Evolutionary conservation across 1,140 invertebrate species (phyloP).

Genomic region (Gryllus bimaculatus): DNA sequence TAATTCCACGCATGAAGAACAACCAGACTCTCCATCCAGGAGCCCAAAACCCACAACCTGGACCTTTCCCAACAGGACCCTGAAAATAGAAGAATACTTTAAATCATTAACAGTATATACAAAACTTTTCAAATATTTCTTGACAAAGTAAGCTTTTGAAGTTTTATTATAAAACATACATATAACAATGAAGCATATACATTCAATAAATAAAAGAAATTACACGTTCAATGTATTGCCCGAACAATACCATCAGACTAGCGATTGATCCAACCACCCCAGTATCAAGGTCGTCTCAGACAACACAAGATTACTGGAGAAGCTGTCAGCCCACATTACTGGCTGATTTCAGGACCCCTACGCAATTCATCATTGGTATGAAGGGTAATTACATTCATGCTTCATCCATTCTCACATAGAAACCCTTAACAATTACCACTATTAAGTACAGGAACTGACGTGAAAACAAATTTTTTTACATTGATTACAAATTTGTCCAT

Average conservation of each 20-base stretch:
- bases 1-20: constrained; percentile 99
- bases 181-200: constrained; percentile 14
- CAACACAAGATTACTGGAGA: constrained; percentile 29
- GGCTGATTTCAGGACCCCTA: constrained; percentile 60
- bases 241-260: too few relatives aligned
- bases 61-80: constrained; percentile 97
- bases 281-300: constrained; percentile 24
- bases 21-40: constrained; percentile 99
- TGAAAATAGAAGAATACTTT: constrained; percentile 33
- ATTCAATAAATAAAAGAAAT: background rate
- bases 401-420: too few relatives aligned
- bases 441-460: too few relatives aligned
- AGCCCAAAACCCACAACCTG: constrained; percentile 98
- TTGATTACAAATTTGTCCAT: too few relatives aligned
- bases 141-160: too few relatives aligned
- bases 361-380: constrained; percentile 47
- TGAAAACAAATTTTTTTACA: too few relatives aligned
- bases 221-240: background rate
- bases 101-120: too few relatives aligned
- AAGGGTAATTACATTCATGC: background rate
- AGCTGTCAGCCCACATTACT: constrained; percentile 44
- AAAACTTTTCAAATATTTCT: too few relatives aligned
- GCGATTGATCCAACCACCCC: background rate
- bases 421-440: too few relatives aligned
- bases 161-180: constrained; percentile 17